phyloP scores from a whole-genome alignment of 2,888 invertebrate genomes.

The Chloroclystis v-ata region DNA sequence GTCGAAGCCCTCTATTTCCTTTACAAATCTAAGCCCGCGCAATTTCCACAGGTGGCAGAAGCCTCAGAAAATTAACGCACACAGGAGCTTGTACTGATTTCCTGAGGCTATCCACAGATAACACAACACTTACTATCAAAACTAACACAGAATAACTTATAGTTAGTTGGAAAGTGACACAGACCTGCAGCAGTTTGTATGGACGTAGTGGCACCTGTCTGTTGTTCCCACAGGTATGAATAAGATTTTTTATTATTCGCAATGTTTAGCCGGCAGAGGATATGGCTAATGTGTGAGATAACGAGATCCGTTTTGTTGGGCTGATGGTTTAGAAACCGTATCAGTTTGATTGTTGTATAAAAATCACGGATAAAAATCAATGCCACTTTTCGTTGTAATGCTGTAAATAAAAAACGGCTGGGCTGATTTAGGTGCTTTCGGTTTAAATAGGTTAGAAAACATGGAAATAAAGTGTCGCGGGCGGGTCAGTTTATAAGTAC shows the following conservation, averaged over 20 bases:
- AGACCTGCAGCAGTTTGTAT: constrained; percentile 12
- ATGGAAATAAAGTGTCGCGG: no score
- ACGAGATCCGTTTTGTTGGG: constrained; percentile 18
- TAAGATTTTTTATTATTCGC: constrained; percentile 62
- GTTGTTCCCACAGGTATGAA: constrained; percentile 65
- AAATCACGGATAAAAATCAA: no score
- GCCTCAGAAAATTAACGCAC: constrained; percentile 37
- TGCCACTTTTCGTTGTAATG: no score
- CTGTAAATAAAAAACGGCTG: no score
- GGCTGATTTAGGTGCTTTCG: no score
- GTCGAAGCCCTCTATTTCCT: constrained; percentile 23
- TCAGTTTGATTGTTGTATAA: neutral
- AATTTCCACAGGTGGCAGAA: constrained; percentile 28
- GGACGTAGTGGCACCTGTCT: constrained; percentile 53
- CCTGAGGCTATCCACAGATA: constrained; percentile 41
- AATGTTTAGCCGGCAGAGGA: constrained; percentile 52
- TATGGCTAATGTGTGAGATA: constrained; percentile 42
- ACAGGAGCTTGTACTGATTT: constrained; percentile 60
- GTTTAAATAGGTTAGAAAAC: no score
- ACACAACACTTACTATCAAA: constrained; percentile 4
- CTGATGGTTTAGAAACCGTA: constrained; percentile 7
- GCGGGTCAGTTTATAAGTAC: no score
- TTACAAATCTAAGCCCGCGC: constrained; percentile 20
- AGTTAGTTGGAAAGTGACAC: constrained; percentile 5
- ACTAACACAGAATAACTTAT: constrained; percentile 1